Percentiles rank a stretch among this genome's conserved stretches.
phyloP scores from a whole-genome alignment of 2,797 vertebrate species.

The Sebastes minor region DNA sequence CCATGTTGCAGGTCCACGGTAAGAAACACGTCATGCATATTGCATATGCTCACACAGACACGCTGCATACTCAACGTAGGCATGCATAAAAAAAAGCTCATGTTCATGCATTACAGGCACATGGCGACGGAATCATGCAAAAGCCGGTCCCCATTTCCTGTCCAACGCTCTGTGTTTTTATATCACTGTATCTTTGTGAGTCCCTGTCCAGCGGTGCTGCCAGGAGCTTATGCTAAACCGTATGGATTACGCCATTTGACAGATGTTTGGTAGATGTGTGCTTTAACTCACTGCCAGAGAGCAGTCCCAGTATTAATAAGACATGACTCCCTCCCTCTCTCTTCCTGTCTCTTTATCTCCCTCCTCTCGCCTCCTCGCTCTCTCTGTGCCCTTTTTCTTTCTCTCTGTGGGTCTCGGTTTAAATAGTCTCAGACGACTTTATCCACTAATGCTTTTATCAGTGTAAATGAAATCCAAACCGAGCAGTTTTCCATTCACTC shows the following conservation, averaged over 20 bases:
- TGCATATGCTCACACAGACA: conserved; percentile 19
- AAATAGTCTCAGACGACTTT: conserved; percentile 66
- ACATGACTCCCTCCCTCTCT: conserved; percentile 62
- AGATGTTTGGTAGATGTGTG: conserved; percentile 81
- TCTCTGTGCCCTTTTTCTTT: conserved; percentile 37
- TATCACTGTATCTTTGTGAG: conserved; percentile 53
- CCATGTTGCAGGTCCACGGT: conserved; percentile 93
- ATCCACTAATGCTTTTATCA: conserved; percentile 71
- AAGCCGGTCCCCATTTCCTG: conserved; percentile 46
- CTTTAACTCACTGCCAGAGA: conserved; percentile 75
- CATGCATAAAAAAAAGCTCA: conserved; percentile 31
- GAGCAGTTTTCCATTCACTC: conserved; percentile 40
- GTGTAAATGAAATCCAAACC: conserved; percentile 61
- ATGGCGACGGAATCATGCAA: conserved; percentile 25
- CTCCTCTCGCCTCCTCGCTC: conserved; percentile 26
- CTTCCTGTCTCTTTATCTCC: conserved; percentile 59
- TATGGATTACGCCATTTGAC: conserved; percentile 84
- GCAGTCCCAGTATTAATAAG: conserved; percentile 76
- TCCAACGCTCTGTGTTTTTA: conserved; percentile 53
- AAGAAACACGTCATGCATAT: conserved; percentile 68
- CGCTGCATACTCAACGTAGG: background rate
- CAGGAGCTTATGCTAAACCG: conserved; percentile 80
- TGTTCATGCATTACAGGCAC: conserved; percentile 38
- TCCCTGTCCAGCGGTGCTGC: conserved; percentile 59
- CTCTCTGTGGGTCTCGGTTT: conserved; percentile 41